These are phyloP conservation scores for Hydropsyche betteni DNA, from an alignment of 2,888 invertebrate genomes.

Conservation along the genomic window DNA sequence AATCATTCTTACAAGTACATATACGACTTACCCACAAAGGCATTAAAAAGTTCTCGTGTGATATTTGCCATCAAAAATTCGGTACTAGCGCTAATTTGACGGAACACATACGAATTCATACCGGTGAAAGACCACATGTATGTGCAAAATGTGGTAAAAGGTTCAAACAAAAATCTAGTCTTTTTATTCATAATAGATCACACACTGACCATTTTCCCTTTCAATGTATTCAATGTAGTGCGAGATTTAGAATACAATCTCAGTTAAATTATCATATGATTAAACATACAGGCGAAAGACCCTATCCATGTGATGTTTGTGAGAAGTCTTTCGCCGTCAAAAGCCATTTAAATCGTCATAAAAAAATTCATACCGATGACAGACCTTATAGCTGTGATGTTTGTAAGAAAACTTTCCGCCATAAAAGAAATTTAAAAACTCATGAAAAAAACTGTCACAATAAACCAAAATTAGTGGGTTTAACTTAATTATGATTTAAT, in stretches of 20 bases:
- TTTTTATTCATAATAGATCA: conserved; percentile 65
- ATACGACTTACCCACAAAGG: conserved; percentile 64
- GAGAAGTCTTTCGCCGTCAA: conserved; percentile 68
- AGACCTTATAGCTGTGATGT: conserved; percentile 46
- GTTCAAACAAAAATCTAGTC: conserved; percentile 66
- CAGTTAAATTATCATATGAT: conserved; percentile 60
- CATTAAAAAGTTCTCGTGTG: conserved; percentile 64
- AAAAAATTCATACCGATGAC: conserved; percentile 45
- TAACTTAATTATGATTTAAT: background rate
- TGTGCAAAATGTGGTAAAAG: conserved; percentile 64
- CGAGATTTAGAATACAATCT: conserved; percentile 58
- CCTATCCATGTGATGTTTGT: conserved; percentile 68
- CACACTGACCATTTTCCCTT: conserved; percentile 58
- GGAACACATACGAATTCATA: conserved; percentile 61
- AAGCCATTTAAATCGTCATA: conserved; percentile 47
- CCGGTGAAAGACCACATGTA: conserved; percentile 60
- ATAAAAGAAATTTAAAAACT: conserved; percentile 48
- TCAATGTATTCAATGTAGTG: conserved; percentile 57
- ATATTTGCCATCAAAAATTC: conserved; percentile 64
- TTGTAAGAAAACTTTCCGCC: conserved; percentile 48
- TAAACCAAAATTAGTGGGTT: background rate
- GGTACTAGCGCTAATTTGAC: conserved; percentile 63
- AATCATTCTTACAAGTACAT: conserved; percentile 64
- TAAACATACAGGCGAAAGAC: conserved; percentile 68
- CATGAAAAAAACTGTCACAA: conserved; percentile 51